Percentiles rank a stretch among this genome's conserved stretches.
phyloP scores from a whole-genome alignment of 2,797 vertebrate species.

The Gallinago solitaria region DNA sequence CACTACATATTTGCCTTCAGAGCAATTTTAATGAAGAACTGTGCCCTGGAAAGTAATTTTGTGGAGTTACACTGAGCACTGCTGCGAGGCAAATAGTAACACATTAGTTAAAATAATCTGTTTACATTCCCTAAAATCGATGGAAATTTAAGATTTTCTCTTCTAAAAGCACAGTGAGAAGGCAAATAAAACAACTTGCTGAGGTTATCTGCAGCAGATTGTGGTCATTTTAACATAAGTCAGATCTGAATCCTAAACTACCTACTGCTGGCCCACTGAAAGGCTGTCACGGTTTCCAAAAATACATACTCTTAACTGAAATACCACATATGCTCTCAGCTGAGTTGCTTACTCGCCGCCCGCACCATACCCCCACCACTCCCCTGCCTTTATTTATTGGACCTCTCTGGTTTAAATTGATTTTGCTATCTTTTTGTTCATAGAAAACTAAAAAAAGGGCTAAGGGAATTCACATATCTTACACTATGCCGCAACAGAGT shows the following conservation, averaged over 20 bases:
- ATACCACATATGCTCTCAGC: not conserved
- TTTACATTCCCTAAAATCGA: conserved; percentile 42
- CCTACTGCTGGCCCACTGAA: not conserved
- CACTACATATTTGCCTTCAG: not conserved
- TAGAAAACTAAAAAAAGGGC: not conserved
- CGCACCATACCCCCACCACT: not conserved
- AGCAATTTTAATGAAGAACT: conserved; percentile 9
- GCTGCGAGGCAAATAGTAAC: not conserved
- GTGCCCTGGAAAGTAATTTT: conserved; percentile 9
- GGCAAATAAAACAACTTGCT: conserved; percentile 13
- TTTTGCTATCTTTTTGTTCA: conserved; percentile 47
- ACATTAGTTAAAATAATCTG: conserved; percentile 41
- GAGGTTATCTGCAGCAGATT: conserved; percentile 4
- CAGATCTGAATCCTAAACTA: not conserved
- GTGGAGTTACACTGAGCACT: not conserved
- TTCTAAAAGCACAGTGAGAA: not conserved
- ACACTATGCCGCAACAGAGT: not conserved
- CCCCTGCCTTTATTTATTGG: not conserved
- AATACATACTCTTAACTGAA: conserved; percentile 4
- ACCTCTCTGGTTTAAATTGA: conserved; percentile 36
- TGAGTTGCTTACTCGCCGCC: not conserved
- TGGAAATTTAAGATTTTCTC: conserved; percentile 19
- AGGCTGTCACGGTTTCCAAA: not conserved
- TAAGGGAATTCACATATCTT: conserved; percentile 29
- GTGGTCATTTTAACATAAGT: not conserved